Conservation (phyloP, 2,888 invertebrate species). For the Ligdia adustata region DNA sequence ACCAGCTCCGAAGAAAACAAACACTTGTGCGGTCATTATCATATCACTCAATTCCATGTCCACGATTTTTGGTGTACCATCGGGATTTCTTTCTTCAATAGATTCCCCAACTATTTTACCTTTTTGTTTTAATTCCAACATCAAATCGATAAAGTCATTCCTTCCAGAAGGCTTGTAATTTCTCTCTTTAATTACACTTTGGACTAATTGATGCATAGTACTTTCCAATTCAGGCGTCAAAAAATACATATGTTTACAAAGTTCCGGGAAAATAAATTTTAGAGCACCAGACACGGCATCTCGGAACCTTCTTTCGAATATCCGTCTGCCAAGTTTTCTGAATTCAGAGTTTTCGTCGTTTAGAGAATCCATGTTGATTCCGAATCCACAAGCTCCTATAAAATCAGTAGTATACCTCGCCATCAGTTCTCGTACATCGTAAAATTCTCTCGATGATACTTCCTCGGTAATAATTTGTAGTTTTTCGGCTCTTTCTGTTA, state of each 20-base stretch:
- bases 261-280: slow-evolving; percentile 65
- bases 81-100: slow-evolving; percentile 55
- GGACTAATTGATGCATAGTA: slow-evolving; percentile 56
- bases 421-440: slow-evolving; percentile 70
- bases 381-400: slow-evolving; percentile 73
- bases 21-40: slow-evolving; percentile 69
- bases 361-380: slow-evolving; percentile 67
- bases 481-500: slow-evolving; percentile 67
- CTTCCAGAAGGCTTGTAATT: slow-evolving; percentile 63
- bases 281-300: slow-evolving; percentile 55
- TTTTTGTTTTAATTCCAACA: slow-evolving; percentile 65
- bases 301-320: slow-evolving; percentile 59
- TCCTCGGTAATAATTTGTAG: slow-evolving; percentile 61
- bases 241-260: slow-evolving; percentile 60
- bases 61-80: slow-evolving; percentile 61
- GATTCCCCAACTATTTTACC: slow-evolving; percentile 69
- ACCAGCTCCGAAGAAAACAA: slow-evolving; percentile 78
- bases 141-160: slow-evolving; percentile 72
- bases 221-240: slow-evolving; percentile 58
- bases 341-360: slow-evolving; percentile 68
- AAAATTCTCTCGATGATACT: slow-evolving; percentile 52
- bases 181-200: slow-evolving; percentile 58
- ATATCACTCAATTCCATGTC: slow-evolving; percentile 62
- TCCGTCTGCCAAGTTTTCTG: slow-evolving; percentile 64
- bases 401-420: slow-evolving; percentile 75